These are phyloP conservation scores for Polydrusus tereticollis DNA, from an alignment of 2,888 invertebrate genomes.

Conservation along the genomic window DNA sequence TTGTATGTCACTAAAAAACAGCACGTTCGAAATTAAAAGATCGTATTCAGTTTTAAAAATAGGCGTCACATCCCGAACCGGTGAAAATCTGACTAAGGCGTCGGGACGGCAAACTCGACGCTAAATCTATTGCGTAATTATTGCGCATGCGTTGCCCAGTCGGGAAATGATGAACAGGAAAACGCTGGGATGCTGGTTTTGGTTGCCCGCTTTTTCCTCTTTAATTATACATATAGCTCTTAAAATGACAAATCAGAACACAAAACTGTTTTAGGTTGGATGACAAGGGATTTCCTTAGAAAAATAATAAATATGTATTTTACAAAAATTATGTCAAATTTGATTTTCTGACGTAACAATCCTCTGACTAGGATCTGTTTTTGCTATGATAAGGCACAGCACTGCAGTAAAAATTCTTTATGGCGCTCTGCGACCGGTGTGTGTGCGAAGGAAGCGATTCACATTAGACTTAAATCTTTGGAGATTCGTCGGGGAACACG, in stretches of 20 bases:
- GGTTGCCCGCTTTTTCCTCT: slow-evolving; percentile 37
- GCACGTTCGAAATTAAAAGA: slow-evolving; percentile 28
- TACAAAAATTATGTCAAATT: too few species aligned
- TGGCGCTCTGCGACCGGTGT: too few species aligned
- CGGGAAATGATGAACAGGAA: slow-evolving; percentile 45
- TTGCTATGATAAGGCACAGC: too few species aligned
- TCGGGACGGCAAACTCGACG: slow-evolving; percentile 42
- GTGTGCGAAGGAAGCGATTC: too few species aligned
- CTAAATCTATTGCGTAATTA: slow-evolving; percentile 44
- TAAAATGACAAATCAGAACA: slow-evolving; percentile 18
- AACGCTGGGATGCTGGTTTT: slow-evolving; percentile 43
- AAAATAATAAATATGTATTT: not conserved
- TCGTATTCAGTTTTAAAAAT: slow-evolving; percentile 37
- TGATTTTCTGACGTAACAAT: too few species aligned
- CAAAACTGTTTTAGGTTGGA: not conserved
- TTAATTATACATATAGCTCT: slow-evolving; percentile 40
- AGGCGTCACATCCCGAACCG: slow-evolving; percentile 38
- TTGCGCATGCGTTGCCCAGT: slow-evolving; percentile 44
- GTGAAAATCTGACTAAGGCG: slow-evolving; percentile 41
- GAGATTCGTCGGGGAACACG: too few species aligned
- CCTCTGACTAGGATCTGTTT: too few species aligned
- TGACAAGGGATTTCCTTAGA: not conserved
- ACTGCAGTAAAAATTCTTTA: too few species aligned
- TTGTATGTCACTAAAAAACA: slow-evolving; percentile 29
- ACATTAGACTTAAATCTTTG: too few species aligned